Evolutionary conservation across 2,113 vertebrate genomes (phyloP).

Genomic region (Catagonus wagneri): DNA sequence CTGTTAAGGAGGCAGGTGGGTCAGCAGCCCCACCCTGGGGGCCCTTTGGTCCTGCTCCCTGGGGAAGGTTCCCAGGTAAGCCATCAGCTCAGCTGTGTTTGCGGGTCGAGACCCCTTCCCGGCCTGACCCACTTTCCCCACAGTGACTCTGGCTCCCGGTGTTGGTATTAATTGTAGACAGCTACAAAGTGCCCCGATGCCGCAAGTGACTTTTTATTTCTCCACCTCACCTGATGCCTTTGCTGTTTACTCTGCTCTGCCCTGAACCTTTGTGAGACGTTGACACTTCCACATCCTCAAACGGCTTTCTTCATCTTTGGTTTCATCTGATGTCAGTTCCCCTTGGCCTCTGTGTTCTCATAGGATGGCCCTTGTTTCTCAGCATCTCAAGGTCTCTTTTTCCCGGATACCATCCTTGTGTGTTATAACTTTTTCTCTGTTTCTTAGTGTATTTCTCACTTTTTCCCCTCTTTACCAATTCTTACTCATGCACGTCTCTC

Average conservation of each 20-base stretch:
- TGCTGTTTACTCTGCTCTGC: not conserved
- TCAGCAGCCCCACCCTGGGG: not conserved
- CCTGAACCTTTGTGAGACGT: not conserved
- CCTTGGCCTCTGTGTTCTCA: not conserved
- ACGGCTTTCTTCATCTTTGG: not conserved
- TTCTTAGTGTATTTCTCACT: not conserved
- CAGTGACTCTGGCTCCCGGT: not conserved
- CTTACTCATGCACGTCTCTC: rapidly evolving
- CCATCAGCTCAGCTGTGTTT: not conserved
- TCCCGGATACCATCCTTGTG: not conserved
- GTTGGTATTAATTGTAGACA: conserved; percentile 59
- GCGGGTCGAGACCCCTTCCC: not conserved
- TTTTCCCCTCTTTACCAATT: not conserved
- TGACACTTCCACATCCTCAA: not conserved
- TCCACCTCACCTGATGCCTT: not conserved
- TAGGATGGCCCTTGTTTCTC: not conserved
- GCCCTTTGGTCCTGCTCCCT: not conserved
- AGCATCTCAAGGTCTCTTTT: not conserved
- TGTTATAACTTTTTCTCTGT: not conserved
- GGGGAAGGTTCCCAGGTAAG: not conserved
- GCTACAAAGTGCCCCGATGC: not conserved
- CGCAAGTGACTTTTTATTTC: not conserved
- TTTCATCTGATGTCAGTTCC: not conserved
- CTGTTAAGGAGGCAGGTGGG: not conserved
- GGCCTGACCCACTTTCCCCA: not conserved